Evolutionary conservation across 2,113 vertebrate species (phyloP).

Genomic region (Callospermophilus lateralis): DNA sequence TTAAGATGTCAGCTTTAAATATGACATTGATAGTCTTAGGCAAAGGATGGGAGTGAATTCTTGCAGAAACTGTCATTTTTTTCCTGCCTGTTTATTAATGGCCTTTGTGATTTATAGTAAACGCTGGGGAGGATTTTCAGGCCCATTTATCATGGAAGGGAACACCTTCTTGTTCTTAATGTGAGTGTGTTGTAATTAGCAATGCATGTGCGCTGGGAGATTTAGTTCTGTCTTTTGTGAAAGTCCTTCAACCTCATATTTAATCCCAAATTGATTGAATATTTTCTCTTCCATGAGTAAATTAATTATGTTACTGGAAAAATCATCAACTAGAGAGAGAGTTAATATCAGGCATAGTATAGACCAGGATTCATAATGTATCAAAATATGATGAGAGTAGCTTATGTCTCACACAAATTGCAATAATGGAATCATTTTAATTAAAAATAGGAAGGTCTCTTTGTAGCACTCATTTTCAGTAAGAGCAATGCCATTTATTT

Average conservation of each 20-base stretch:
- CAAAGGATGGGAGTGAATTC: conserved; percentile 83
- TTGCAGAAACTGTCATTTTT: conserved; percentile 83
- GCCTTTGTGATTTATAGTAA: conserved; percentile 86
- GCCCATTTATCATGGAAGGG: conserved; percentile 83
- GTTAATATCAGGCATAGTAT: conserved; percentile 61
- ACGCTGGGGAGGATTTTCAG: conserved; percentile 83
- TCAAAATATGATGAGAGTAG: conserved; percentile 62
- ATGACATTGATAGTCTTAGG: conserved; percentile 85
- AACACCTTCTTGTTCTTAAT: conserved; percentile 82
- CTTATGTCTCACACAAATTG: conserved; percentile 63
- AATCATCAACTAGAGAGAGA: conserved; percentile 74
- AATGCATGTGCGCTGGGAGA: conserved; percentile 62
- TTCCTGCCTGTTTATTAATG: conserved; percentile 87
- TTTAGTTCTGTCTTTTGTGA: conserved; percentile 78
- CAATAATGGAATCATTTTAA: conserved; percentile 67
- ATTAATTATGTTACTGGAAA: conserved; percentile 78
- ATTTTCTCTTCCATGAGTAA: conserved; percentile 75
- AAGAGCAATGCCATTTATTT: conserved; percentile 63
- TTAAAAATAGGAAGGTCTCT: conserved; percentile 67
- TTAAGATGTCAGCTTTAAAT: conserved; percentile 86
- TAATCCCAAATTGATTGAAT: conserved; percentile 83
- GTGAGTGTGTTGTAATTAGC: conserved; percentile 83
- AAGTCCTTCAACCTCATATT: conserved; percentile 80
- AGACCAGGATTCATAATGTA: conserved; percentile 58
- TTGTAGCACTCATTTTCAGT: conserved; percentile 63